These are phyloP conservation scores for Loriculus beryllinus DNA, from an alignment of 2,797 vertebrate genomes.

Conservation along the genomic window DNA sequence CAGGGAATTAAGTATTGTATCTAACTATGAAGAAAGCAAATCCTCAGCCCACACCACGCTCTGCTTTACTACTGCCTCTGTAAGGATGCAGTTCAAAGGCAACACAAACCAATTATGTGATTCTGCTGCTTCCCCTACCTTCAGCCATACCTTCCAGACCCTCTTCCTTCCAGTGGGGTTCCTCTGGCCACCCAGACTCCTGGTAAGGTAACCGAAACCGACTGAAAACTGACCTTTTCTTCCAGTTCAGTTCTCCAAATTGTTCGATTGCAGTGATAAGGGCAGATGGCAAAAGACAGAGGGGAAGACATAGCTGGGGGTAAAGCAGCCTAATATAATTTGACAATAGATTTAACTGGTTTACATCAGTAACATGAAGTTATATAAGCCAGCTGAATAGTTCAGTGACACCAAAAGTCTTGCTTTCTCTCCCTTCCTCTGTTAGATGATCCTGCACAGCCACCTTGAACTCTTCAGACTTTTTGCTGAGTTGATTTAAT, in stretches of 20 bases:
- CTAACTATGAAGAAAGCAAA: neutral
- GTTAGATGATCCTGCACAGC: accelerated
- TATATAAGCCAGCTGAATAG: neutral
- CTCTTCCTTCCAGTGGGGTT: neutral
- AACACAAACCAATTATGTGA: accelerated
- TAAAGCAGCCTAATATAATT: neutral
- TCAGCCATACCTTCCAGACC: neutral
- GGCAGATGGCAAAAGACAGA: neutral
- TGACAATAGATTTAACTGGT: no score
- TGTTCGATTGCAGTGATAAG: neutral
- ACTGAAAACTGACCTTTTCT: neutral
- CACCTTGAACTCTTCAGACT: neutral
- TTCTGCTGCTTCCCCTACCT: neutral
- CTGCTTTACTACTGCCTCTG: neutral
- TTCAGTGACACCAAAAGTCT: neutral
- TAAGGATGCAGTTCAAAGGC: neutral
- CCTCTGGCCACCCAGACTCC: neutral
- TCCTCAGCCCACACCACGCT: neutral
- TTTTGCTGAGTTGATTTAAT: neutral
- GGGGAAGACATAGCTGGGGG: neutral
- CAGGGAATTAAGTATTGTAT: neutral
- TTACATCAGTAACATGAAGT: neutral
- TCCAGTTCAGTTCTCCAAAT: neutral
- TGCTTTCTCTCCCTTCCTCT: neutral
- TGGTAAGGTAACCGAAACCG: neutral